These are phyloP conservation scores for Malacoctenus gilli DNA, from an alignment of 2,797 vertebrate species.

Conservation along the genomic window DNA sequence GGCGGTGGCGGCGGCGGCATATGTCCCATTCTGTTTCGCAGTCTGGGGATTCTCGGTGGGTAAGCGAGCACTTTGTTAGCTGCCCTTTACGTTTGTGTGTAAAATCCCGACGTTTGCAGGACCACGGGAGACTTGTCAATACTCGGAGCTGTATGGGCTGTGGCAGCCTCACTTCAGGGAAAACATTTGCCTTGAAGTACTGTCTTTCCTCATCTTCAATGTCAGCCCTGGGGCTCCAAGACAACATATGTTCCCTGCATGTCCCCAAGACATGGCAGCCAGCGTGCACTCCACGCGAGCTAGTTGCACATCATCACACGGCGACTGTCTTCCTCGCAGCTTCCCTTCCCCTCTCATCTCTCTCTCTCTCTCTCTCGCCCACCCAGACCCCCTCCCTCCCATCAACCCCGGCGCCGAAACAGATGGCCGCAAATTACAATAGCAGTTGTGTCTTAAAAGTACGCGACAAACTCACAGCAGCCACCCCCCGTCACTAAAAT, in stretches of 20 bases:
- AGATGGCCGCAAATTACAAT: slow-evolving; percentile 93
- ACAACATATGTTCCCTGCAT: slow-evolving; percentile 98
- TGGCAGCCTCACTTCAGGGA: slow-evolving; percentile 97
- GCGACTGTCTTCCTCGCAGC: slow-evolving; percentile 71
- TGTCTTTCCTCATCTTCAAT: slow-evolving; percentile 97
- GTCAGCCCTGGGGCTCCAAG: slow-evolving; percentile 95
- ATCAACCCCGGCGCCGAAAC: slow-evolving; percentile 77
- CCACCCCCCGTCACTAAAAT: slow-evolving; percentile 82
- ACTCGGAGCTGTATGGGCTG: slow-evolving; percentile 88
- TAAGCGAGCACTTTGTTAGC: slow-evolving; percentile 40
- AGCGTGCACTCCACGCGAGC: slow-evolving; percentile 79
- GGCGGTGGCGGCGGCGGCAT: slow-evolving; percentile 20
- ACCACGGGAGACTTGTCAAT: slow-evolving; percentile 96
- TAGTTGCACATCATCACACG: slow-evolving; percentile 66
- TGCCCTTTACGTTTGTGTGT: slow-evolving; percentile 72
- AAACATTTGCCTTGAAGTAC: slow-evolving; percentile 97
- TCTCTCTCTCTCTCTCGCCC: slow-evolving; percentile 9
- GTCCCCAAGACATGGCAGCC: slow-evolving; percentile 93
- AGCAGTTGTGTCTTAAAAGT: slow-evolving; percentile 84
- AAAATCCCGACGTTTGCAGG: slow-evolving; percentile 85
- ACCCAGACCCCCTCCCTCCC: too few relatives aligned
- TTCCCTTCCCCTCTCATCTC: slow-evolving; percentile 45
- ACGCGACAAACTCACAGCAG: slow-evolving; percentile 82
- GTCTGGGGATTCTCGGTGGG: slow-evolving; percentile 53
- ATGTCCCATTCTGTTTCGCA: slow-evolving; percentile 39